These are phyloP conservation scores for Holacanthus passer DNA, from an alignment of 2,113 vertebrate species.

Conservation along the genomic window DNA sequence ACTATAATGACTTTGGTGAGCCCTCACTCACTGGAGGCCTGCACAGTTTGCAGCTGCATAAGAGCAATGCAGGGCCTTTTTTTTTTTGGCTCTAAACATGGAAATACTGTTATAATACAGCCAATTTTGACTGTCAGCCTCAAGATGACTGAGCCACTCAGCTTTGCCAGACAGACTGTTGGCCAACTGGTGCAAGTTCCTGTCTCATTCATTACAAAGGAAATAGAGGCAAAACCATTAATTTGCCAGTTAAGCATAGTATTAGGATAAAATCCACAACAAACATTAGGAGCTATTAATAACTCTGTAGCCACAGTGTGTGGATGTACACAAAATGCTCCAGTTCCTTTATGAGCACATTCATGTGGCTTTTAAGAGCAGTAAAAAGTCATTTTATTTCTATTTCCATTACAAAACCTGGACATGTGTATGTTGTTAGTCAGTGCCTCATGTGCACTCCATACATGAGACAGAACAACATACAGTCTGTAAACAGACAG, in stretches of 20 bases:
- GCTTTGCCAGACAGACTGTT: not conserved
- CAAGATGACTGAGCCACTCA: not conserved
- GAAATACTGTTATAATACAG: not conserved
- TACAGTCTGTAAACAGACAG: slow-evolving; percentile 1
- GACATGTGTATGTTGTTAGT: slow-evolving; percentile 18
- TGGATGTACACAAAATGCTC: slow-evolving; percentile 2
- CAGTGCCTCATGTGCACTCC: not conserved
- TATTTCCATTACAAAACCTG: slow-evolving; percentile 42
- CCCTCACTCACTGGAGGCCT: not conserved
- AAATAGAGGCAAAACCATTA: not conserved
- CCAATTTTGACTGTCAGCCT: not conserved
- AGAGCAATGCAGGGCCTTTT: not conserved
- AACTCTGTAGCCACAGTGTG: not conserved
- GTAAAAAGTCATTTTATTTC: slow-evolving; percentile 41
- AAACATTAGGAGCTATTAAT: not conserved
- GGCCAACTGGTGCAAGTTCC: not conserved
- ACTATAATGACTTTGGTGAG: not conserved
- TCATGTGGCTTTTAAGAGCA: slow-evolving; percentile 30
- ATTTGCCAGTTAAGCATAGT: not conserved
- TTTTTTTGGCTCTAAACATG: not conserved
- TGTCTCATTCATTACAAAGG: not conserved
- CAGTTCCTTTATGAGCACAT: slow-evolving; percentile 15
- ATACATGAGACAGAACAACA: not conserved
- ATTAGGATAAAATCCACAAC: not conserved
- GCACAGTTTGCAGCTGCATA: not conserved